These are phyloP conservation scores for Idaea biselata DNA, from an alignment of 2,888 invertebrate genomes.

Conservation along the genomic window DNA sequence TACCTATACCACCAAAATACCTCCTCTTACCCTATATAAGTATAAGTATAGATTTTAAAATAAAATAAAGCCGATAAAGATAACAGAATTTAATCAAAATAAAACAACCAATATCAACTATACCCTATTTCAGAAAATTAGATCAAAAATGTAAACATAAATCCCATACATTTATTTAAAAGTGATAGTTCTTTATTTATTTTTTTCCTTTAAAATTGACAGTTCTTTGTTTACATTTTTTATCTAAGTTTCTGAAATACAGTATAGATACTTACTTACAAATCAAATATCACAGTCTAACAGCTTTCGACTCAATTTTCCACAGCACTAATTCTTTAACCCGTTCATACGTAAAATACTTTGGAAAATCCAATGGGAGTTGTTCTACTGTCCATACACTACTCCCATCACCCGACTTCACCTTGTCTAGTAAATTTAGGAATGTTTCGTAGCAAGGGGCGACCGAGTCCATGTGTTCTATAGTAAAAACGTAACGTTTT, in stretches of 20 bases:
- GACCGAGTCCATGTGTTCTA: constrained; percentile 88
- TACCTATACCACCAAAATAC: too few relatives aligned
- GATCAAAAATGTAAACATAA: too few relatives aligned
- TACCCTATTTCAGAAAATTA: too few relatives aligned
- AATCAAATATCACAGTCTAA: constrained; percentile 48
- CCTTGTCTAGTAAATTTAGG: constrained; percentile 79
- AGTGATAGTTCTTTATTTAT: too few relatives aligned
- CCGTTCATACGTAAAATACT: constrained; percentile 90
- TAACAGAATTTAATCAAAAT: constrained; percentile 6
- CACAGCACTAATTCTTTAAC: constrained; percentile 88
- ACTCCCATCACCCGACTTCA: constrained; percentile 64
- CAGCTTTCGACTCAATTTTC: constrained; percentile 79
- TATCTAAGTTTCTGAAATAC: too few relatives aligned
- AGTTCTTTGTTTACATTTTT: too few relatives aligned
- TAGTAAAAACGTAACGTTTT: constrained; percentile 92
- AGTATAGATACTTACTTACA: too few relatives aligned
- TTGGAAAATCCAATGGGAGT: constrained; percentile 86
- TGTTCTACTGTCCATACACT: constrained; percentile 81
- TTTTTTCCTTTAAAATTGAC: too few relatives aligned
- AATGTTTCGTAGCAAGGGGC: constrained; percentile 95
- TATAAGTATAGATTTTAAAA: too few relatives aligned
- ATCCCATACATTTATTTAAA: too few relatives aligned
- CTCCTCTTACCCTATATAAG: too few relatives aligned
- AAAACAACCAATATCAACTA: constrained; percentile 27
- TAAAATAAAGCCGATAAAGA: not conserved